These are phyloP conservation scores for Amphipyra tragopoginis DNA, from an alignment of 2,888 invertebrate species.

Conservation along the genomic window DNA sequence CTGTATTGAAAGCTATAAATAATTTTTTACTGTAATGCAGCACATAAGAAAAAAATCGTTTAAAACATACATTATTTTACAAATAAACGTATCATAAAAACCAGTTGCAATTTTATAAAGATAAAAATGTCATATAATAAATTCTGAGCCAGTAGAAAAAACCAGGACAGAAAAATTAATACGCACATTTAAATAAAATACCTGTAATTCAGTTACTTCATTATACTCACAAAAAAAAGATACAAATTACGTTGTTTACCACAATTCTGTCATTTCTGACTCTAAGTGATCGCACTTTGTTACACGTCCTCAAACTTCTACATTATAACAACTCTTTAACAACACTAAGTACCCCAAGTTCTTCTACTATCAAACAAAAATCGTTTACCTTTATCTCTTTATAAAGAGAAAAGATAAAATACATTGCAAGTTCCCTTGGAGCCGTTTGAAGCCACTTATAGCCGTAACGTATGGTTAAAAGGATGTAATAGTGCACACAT, in stretches of 20 bases:
- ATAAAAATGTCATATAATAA: too few relatives aligned
- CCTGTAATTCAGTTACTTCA: neutral
- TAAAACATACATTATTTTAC: too few relatives aligned
- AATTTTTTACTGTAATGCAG: too few relatives aligned
- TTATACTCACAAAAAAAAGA: constrained; percentile 33
- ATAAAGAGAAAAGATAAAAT: constrained; percentile 9
- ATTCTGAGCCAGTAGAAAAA: too few relatives aligned
- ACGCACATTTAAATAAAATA: too few relatives aligned
- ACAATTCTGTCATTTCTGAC: constrained; percentile 40
- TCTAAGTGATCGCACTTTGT: constrained; percentile 10
- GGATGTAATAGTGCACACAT: constrained; percentile 42
- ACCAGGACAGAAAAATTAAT: too few relatives aligned
- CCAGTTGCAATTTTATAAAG: too few relatives aligned
- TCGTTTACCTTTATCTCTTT: constrained; percentile 8
- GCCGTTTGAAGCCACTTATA: constrained; percentile 35
- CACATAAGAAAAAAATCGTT: too few relatives aligned
- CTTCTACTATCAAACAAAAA: neutral
- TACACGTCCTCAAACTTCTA: constrained; percentile 7
- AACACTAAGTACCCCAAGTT: constrained; percentile 10
- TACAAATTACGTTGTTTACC: constrained; percentile 41
- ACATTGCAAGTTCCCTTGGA: constrained; percentile 18
- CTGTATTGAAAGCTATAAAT: too few relatives aligned
- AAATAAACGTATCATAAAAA: too few relatives aligned
- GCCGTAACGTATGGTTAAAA: constrained; percentile 20
- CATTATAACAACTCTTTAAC: constrained; percentile 16